Percentiles rank a stretch among this genome's conserved stretches.
Conservation (phyloP, 2,888 invertebrate species). For the Megaustenia siamemsis region DNA sequence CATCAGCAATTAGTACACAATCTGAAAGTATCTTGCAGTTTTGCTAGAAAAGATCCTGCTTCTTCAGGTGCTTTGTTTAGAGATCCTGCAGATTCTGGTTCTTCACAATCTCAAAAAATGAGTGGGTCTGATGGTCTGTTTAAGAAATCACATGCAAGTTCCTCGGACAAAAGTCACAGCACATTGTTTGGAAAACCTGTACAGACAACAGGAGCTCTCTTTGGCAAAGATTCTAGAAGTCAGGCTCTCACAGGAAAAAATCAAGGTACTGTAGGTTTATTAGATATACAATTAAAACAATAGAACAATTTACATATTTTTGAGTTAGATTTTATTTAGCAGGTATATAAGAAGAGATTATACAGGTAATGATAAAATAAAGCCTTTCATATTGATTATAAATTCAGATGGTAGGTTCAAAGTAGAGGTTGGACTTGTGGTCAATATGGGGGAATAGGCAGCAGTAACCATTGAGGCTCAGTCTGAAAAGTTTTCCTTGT, state of each 20-base stretch:
- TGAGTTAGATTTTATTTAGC: no score
- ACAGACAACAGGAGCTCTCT: conserved; percentile 6
- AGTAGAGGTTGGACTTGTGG: no score
- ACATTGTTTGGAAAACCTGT: conserved; percentile 4
- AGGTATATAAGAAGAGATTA: no score
- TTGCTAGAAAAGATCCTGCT: conserved; percentile 1
- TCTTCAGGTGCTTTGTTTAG: background rate
- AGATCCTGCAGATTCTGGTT: background rate
- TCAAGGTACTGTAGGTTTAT: background rate
- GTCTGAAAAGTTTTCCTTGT: no score
- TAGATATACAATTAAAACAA: no score
- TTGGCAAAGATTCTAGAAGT: background rate
- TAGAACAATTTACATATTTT: no score
- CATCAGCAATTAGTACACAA: background rate
- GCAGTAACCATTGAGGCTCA: no score
- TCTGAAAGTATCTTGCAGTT: background rate
- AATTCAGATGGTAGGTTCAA: no score
- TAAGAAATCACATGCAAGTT: background rate
- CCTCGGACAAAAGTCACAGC: conserved; percentile 1
- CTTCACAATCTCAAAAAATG: background rate
- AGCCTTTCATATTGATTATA: no score
- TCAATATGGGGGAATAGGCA: no score
- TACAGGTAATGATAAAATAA: no score
- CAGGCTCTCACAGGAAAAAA: background rate
- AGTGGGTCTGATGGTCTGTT: background rate